These are phyloP conservation scores for Penaeus vannamei DNA, from an alignment of 1,140 invertebrate genomes.

Conservation along the genomic window DNA sequence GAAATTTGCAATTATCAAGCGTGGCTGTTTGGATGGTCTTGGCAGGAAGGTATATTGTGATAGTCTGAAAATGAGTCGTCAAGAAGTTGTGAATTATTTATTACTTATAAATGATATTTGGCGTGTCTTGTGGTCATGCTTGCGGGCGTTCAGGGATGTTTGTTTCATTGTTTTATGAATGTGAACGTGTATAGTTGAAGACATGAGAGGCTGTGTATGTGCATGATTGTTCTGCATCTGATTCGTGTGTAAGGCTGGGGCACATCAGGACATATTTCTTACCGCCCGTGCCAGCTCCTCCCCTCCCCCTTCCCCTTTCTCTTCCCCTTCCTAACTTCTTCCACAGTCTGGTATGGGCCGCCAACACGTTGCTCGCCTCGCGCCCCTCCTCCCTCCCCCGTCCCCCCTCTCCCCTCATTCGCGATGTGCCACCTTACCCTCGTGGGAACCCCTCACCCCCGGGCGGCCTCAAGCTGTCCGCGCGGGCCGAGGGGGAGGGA, in stretches of 20 bases:
- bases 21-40: too few species aligned
- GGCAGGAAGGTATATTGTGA: too few species aligned
- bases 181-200: not conserved
- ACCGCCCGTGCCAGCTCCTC: not conserved
- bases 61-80: too few species aligned
- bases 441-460: constrained; percentile 45
- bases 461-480: constrained; percentile 2
- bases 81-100: too few species aligned
- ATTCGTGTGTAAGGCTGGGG: not conserved
- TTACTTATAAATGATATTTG: too few species aligned
- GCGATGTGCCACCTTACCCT: constrained; percentile 52
- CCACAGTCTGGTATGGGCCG: not conserved
- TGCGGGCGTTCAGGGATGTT: too few species aligned
- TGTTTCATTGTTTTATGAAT: not conserved
- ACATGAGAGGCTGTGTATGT: not conserved
- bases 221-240: not conserved
- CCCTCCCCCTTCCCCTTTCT: constrained; percentile 7
- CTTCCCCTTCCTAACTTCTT: not conserved
- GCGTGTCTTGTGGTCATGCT: too few species aligned
- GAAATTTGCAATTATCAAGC: too few species aligned
- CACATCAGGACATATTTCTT: too few species aligned
- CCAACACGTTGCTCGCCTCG: constrained; percentile 21
- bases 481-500: not conserved
- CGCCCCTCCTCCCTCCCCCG: constrained; percentile 34
- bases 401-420: constrained; percentile 37